Base-by-base conservation (phyloP, 2,888 invertebrate species). In the Lucinisca nassula region DNA sequence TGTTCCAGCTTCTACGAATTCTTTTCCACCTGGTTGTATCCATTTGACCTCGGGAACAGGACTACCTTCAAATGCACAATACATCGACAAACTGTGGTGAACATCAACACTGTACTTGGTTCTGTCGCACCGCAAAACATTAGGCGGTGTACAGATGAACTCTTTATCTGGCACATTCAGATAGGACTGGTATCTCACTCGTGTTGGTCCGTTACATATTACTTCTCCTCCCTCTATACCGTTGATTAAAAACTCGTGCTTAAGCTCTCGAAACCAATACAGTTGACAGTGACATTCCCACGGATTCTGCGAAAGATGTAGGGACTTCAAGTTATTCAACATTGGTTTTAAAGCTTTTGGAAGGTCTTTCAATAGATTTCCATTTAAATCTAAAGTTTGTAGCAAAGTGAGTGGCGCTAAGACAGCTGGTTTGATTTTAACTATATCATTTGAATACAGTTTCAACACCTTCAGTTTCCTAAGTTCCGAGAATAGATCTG, bases 201-300 rank as follows among this genome's bases (percentile, higher is more conserved):
- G 82, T 17, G 73, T 55, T 17, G 93, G 93, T 32, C 90, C 90
- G 40, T 87, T 84, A 77, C 93, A 93, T 32, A 90, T 84, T 0
- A 92, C 84, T 45, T 90, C 88, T 1, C 80, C 83, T 0, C 77
- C 80, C 32, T 91, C 83, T 6, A 58, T 55, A 2, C 70, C 61
- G 38, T 83, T 85, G 6, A 85, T 67, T 40, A 86, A 73, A n/a
- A 88, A 89, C 1, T 76, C 55, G 14, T 4, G 45, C n/a, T 40
- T 40, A 32, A 91, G 80, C 49, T 88, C 87, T 49, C 85, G 88
- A 35, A 93, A 78, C 93, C 93, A 93, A 6, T 79, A 74, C 61
- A 93, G 30, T 74, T 87, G 87, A 78, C 93, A 93, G 87, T 91
- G 90, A 81, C 93, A 93, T 49, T 91, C 91, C 92, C 92, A 92